These are phyloP conservation scores for Pterostichus niger DNA, from an alignment of 2,888 invertebrate species.

Conservation along the genomic window DNA sequence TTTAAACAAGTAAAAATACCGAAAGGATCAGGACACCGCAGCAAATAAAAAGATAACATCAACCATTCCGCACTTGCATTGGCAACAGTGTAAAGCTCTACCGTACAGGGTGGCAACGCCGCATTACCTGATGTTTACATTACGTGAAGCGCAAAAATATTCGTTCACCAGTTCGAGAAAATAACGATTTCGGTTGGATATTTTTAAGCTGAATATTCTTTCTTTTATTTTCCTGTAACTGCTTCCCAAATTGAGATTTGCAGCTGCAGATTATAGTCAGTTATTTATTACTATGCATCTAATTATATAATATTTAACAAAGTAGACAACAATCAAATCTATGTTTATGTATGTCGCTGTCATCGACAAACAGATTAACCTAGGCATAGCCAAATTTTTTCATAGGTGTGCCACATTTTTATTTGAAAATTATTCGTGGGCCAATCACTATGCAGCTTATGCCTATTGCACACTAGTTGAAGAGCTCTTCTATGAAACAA, in stretches of 20 bases:
- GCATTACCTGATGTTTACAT: constrained; percentile 31
- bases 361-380: too few species aligned
- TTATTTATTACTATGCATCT: too few species aligned
- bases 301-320: too few species aligned
- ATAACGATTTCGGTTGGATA: background rate
- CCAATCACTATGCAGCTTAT: too few species aligned
- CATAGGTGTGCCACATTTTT: too few species aligned
- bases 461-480: too few species aligned
- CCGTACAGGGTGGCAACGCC: constrained; percentile 7
- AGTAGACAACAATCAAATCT: too few species aligned
- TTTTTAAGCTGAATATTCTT: background rate
- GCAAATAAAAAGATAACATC: constrained; percentile 55
- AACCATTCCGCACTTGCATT: background rate
- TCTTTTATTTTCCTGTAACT: background rate
- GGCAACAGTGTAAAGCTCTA: constrained; percentile 33
- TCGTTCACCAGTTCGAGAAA: constrained; percentile 5
- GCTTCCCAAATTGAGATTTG: background rate
- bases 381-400: too few species aligned
- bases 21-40: constrained; percentile 46
- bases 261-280: background rate
- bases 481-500: too few species aligned
- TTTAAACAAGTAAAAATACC: constrained; percentile 62
- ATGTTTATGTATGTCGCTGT: too few species aligned
- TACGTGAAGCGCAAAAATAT: constrained; percentile 22
- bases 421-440: too few species aligned